A percentile compares a stretch with the other conserved stretches of the same genome.
These are phyloP conservation scores for Parus major DNA, from an alignment of 2,113 vertebrate species.

Conservation along the genomic window DNA sequence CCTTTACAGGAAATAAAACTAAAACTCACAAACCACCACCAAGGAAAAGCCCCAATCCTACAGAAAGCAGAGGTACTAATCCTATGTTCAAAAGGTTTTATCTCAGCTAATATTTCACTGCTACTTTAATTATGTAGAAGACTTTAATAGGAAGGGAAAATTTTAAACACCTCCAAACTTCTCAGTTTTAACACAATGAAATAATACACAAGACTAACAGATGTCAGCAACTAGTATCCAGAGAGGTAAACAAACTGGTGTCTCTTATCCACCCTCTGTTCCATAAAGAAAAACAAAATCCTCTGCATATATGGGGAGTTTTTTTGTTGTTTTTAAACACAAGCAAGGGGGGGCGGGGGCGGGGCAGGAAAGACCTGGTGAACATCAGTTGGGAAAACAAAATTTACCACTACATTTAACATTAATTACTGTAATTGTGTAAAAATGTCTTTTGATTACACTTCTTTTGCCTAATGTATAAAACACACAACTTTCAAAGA, in stretches of 20 bases:
- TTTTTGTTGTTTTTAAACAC: background rate
- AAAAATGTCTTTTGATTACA: background rate
- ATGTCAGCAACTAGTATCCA: background rate
- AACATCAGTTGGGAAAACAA: slow-evolving; percentile 12
- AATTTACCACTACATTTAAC: background rate
- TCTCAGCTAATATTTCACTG: background rate
- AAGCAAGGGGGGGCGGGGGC: background rate
- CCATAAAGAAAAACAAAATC: background rate
- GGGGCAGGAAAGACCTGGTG: background rate
- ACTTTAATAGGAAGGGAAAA: background rate
- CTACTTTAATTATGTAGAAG: background rate
- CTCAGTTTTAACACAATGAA: background rate
- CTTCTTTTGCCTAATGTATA: background rate
- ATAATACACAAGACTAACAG: background rate
- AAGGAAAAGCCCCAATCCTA: background rate
- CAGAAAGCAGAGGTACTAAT: background rate
- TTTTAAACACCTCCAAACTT: background rate
- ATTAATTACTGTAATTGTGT: background rate
- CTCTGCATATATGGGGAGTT: background rate
- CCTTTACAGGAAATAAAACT: background rate
- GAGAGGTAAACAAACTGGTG: background rate
- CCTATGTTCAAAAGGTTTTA: background rate
- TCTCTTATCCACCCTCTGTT: background rate
- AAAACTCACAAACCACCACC: background rate
- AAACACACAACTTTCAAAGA: background rate